Conservation (phyloP, 2,113 vertebrate species). For the Gasterosteus aculeatus region DNA sequence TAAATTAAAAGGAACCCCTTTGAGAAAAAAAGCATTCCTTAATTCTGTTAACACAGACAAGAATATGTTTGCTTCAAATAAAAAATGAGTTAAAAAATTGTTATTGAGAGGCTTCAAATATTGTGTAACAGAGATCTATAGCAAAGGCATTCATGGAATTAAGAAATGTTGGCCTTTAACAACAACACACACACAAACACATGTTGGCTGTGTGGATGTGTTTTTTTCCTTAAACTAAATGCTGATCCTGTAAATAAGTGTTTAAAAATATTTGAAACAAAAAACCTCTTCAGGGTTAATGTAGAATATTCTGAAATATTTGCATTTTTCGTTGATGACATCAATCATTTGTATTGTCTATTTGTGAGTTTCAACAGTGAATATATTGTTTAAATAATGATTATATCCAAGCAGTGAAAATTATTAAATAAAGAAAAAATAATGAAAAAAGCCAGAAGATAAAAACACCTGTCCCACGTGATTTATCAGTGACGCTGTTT, state of each 20-base stretch:
- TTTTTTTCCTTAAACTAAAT: slow-evolving; percentile 20
- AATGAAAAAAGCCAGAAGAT: background rate
- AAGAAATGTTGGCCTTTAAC: slow-evolving; percentile 55
- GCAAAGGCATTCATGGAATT: slow-evolving; percentile 38
- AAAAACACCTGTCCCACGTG: slow-evolving; percentile 39
- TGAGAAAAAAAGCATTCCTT: background rate
- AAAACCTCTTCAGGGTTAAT: background rate
- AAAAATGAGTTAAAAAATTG: background rate
- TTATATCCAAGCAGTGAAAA: background rate
- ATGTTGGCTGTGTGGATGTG: slow-evolving; percentile 10
- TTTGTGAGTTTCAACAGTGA: background rate
- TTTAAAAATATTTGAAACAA: background rate
- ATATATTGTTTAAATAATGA: background rate
- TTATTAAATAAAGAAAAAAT: background rate
- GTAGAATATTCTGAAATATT: background rate
- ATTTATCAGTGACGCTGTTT: slow-evolving; percentile 42
- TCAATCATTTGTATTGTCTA: background rate
- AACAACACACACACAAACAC: slow-evolving; percentile 26
- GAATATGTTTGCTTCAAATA: background rate
- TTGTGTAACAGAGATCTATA: background rate
- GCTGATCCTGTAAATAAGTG: background rate
- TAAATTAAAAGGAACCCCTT: background rate
- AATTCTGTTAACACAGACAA: background rate
- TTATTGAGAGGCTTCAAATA: background rate
- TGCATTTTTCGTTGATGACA: background rate